phyloP scores from a whole-genome alignment of 2,888 invertebrate species.

The Deilephila elpenor region DNA sequence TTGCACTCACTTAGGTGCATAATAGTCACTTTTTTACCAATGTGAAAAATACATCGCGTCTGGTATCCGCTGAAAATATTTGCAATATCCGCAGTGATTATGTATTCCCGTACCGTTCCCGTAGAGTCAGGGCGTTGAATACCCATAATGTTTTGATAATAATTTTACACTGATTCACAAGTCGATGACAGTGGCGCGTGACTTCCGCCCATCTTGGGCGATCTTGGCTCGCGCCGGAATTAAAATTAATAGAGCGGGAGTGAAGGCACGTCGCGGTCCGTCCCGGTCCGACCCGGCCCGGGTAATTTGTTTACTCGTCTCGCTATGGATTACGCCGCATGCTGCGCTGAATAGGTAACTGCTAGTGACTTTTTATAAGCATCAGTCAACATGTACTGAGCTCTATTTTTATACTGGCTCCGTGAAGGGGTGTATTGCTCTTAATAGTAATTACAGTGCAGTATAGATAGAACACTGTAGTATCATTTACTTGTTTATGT shows the following conservation, averaged over 20 bases:
- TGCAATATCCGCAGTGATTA: constrained; percentile 18
- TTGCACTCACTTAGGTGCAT: too few relatives aligned
- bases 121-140: constrained; percentile 11
- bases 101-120: constrained; percentile 4
- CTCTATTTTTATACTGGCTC: constrained; percentile 43
- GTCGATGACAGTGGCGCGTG: constrained; percentile 65
- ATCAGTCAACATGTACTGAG: constrained; percentile 46
- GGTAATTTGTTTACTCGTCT: constrained; percentile 83
- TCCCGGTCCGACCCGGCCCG: constrained; percentile 65
- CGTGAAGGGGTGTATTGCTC: neutral
- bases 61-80: neutral
- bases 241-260: constrained; percentile 82
- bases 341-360: constrained; percentile 80
- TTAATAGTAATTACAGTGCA: too few relatives aligned
- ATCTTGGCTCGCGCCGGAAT: constrained; percentile 78
- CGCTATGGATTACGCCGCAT: constrained; percentile 79
- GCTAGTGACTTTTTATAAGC: constrained; percentile 67
- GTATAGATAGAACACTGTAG: too few relatives aligned
- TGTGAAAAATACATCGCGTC: neutral
- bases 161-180: constrained; percentile 46
- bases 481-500: too few relatives aligned
- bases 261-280: constrained; percentile 65
- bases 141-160: constrained; percentile 39
- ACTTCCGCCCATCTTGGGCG: constrained; percentile 72
- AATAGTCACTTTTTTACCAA: too few relatives aligned